Conservation (phyloP, 2,797 vertebrate genomes). For the Aselliscus stoliczkanus region DNA sequence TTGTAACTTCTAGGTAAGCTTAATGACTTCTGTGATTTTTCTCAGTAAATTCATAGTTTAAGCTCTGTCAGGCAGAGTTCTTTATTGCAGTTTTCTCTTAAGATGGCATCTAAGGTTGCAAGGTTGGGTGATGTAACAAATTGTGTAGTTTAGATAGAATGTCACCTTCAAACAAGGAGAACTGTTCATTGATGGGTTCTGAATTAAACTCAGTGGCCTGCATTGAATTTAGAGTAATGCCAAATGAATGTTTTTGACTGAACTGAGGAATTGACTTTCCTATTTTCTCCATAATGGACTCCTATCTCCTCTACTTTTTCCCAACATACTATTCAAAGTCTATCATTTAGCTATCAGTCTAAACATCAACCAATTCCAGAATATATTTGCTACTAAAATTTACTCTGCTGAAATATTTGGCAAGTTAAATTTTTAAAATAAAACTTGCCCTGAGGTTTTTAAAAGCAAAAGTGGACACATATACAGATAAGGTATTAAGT, state of each 20-base stretch:
- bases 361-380: neutral
- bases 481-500: neutral
- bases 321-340: neutral
- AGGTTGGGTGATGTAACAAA: neutral
- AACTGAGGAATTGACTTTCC: neutral
- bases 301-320: neutral
- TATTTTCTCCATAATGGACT: neutral
- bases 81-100: neutral
- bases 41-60: neutral
- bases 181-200: neutral
- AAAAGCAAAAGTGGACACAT: neutral
- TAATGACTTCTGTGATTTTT: neutral
- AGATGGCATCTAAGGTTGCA: neutral
- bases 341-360: neutral
- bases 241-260: neutral
- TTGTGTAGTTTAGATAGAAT: neutral
- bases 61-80: neutral
- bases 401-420: neutral
- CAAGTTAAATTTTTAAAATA: neutral
- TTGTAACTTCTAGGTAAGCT: neutral
- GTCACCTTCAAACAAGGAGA: neutral
- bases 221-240: neutral
- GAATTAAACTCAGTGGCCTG: neutral
- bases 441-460: neutral
- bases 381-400: neutral